phyloP scores from a whole-genome alignment of 53 echinoderm and acorn worm species.

The Crossaster papposus region DNA sequence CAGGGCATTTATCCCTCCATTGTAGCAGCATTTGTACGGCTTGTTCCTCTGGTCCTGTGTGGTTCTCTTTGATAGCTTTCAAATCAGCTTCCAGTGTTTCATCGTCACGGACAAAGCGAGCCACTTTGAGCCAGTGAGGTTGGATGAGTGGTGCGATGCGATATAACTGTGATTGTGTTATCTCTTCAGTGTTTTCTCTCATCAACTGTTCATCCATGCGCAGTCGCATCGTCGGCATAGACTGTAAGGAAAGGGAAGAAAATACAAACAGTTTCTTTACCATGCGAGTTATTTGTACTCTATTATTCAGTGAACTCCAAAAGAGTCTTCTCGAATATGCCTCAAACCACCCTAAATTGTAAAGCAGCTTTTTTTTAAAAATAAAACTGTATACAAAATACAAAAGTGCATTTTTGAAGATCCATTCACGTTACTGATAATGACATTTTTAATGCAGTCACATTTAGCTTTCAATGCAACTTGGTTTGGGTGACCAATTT shows the following conservation, averaged over 20 bases:
- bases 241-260: too few relatives aligned
- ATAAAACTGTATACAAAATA: too few relatives aligned
- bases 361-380: too few relatives aligned
- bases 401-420: too few relatives aligned
- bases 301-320: too few relatives aligned
- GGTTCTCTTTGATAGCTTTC: constrained; percentile 73
- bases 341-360: too few relatives aligned
- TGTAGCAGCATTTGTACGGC: constrained; percentile 96
- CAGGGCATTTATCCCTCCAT: constrained; percentile 96
- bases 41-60: constrained; percentile 78
- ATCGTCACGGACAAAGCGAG: constrained; percentile 81
- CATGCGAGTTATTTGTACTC: too few relatives aligned
- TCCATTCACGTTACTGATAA: too few relatives aligned
- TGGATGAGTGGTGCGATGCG: constrained; percentile 93
- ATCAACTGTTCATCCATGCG: constrained; percentile 70
- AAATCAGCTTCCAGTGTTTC: constrained; percentile 92
- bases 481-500: not conserved
- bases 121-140: constrained; percentile 91
- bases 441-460: too few relatives aligned
- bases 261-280: too few relatives aligned
- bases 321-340: too few relatives aligned
- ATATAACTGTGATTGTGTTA: constrained; percentile 81
- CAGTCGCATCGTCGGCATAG: constrained; percentile 59
- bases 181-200: constrained; percentile 68
- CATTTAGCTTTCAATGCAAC: too few relatives aligned